Evolutionary conservation across 1,140 invertebrate species (phyloP), one percentile per base, ranked within the genome.

Genomic region (Calliopsis andreniformis): DNA sequence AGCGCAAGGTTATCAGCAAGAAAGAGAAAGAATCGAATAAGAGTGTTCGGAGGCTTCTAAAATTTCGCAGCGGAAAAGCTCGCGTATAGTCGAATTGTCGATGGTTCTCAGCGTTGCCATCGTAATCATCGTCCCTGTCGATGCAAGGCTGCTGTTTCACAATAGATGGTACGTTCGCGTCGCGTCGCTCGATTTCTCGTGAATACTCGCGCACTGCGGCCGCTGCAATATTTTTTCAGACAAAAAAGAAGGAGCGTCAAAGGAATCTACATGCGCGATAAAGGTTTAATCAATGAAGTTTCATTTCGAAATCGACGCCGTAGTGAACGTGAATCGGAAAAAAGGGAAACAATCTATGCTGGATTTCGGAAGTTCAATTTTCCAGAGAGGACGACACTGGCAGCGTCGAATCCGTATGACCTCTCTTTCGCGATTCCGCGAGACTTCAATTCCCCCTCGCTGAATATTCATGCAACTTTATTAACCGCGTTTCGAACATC

Each of bases 391-490:
- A 62, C 49, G 35, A 61, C 75, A 53, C 59, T 53, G 56, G 78
- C 62, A 81, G 73, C 81, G 53, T 72, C 59, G 77, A 84, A 81
- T 81, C 83, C 76, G 72, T 63, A 49, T 55, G 69, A 75, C 73
- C 78, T 84, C 84, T 84, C 81, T 84, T 72, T 81, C 81, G 80
- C 82, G 82, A 83, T 83, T 64, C 68, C 63, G 39, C 47, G 78
- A 39, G 59, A 77, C 81, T 84, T 83, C 82, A 76, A 84, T 84
- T 80, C 72, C 56, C 23, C 61, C 35, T 35, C 42, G 32, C 75
- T 84, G 83, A 84, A 84, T 84, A 84, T 84, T 84, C 82, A 84
- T 84, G 78, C 55, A 69, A 80, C 84, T 84, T 85, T 85, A 85
- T 85, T 84, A 84, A 83, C 82, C 71, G 68, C 82, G 70, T 84